A percentile compares a stretch with the other conserved stretches of the same genome.
These are phyloP conservation scores for Polyergus mexicanus DNA, from an alignment of 1,140 invertebrate genomes.

Conservation along the genomic window DNA sequence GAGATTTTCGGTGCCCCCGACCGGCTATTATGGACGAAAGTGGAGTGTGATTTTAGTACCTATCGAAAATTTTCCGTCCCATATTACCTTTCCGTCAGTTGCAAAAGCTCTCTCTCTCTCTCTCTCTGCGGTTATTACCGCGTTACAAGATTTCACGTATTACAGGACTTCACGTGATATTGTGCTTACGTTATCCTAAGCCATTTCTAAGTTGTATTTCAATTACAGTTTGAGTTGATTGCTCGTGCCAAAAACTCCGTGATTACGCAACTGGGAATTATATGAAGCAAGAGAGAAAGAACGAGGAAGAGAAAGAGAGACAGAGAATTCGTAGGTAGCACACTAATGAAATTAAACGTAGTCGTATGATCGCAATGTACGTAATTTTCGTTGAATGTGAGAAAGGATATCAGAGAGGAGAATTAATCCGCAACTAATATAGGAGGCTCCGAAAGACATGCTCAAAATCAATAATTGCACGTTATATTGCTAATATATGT, in stretches of 20 bases:
- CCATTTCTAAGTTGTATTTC: conserved; percentile 37
- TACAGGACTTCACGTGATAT: background rate
- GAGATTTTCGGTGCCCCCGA: background rate
- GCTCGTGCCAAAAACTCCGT: conserved; percentile 37
- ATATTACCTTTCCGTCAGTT: background rate
- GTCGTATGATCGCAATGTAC: conserved; percentile 43
- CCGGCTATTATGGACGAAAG: background rate
- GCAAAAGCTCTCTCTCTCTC: background rate
- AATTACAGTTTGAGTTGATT: conserved; percentile 42
- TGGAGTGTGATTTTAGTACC: conserved; percentile 19
- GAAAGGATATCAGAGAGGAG: background rate
- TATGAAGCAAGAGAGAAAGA: background rate
- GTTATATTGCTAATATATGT: background rate
- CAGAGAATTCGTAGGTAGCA: background rate
- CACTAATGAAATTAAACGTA: conserved; percentile 55
- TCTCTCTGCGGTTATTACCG: background rate
- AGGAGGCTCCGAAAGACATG: conserved; percentile 1
- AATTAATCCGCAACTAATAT: conserved; percentile 17
- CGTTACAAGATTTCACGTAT: background rate
- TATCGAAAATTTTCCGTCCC: background rate
- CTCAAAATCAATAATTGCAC: conserved; percentile 23
- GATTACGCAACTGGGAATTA: conserved; percentile 18
- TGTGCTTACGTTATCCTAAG: background rate
- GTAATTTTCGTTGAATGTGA: conserved; percentile 29
- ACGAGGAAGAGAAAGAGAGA: too few species aligned